Base-by-base conservation (phyloP, 2,888 invertebrate species). In the Stictocephala bisonia region DNA sequence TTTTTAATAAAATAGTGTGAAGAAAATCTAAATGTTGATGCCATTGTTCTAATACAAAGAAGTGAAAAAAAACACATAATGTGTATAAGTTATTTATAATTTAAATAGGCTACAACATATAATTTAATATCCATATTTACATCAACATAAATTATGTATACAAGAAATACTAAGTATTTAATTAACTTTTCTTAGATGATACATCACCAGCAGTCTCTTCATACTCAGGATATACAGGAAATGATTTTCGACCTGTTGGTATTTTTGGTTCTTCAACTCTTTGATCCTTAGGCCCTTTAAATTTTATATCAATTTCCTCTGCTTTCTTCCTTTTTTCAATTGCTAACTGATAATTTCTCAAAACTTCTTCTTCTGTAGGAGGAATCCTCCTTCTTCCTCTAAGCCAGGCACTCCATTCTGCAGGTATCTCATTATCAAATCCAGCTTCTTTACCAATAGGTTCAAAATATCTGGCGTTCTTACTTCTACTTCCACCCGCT, bases 401-500 rank as follows among this genome's bases (percentile, higher is more conserved):
- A 56, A 96, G 84, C 95, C 95, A 96, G 6, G 95, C 87, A 82
- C 94, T 93, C 96, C 96, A 96, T 84, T 95, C 95, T 0, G 93
- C 88, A 0, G 95, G 93, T 79, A 93, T 81, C 80, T 93, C 92
- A 81, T 91, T 89, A 76, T 91, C 88, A 79, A 92, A 92, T 24
- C 86, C 83, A 74, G 90, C 88, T 48, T 87, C 86, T 18, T 77
- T 78, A 11, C 71, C 51, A 1, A 67, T 51, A 15, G 75, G 74
- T 18, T 78, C 78, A 66, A 77, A 77, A 75, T 78, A 80, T 71
- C 80, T 73, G 6, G 72, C 29, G 53, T 74, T 74, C 90, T 88
- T 66, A 86, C 86, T 22, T 82, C 90, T 91, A 0, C 91, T 91
- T 58, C 84, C 81, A 64, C 88, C 85, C 0, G 90, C 89, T 82